These are phyloP conservation scores for Heliothis subflexa DNA, from an alignment of 1,140 invertebrate genomes.

Conservation along the genomic window DNA sequence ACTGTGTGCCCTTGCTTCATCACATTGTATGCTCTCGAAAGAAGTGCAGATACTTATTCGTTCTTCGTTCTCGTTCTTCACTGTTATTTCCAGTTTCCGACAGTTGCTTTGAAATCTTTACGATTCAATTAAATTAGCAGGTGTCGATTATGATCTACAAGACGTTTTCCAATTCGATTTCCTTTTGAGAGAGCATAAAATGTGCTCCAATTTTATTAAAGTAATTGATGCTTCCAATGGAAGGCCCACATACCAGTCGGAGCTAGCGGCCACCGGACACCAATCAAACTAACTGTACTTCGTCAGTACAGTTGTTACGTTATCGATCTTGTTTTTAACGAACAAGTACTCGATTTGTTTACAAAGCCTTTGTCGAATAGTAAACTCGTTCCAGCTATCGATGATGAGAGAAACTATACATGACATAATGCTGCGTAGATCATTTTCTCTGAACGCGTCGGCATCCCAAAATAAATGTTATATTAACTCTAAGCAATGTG, in stretches of 20 bases:
- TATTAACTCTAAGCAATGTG: slow-evolving; percentile 25
- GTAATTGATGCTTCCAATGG: neutral
- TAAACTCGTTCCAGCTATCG: neutral
- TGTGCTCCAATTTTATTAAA: neutral
- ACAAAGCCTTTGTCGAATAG: neutral
- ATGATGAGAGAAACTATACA: neutral
- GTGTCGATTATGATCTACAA: neutral
- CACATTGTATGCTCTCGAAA: neutral
- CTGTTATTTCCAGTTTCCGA: neutral
- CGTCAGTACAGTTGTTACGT: neutral
- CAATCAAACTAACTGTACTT: slow-evolving; percentile 35
- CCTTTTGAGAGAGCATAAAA: neutral
- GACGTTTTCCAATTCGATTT: neutral
- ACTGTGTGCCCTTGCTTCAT: neutral
- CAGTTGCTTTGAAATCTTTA: no score
- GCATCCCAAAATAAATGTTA: slow-evolving; percentile 18
- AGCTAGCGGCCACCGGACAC: slow-evolving; percentile 3
- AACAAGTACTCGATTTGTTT: neutral
- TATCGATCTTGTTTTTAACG: neutral
- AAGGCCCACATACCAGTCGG: slow-evolving; percentile 9
- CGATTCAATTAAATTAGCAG: neutral
- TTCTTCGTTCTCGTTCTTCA: no score
- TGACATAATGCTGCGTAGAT: slow-evolving; percentile 10
- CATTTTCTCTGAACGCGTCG: slow-evolving; percentile 23
- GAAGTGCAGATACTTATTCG: no score